These are phyloP conservation scores for Acleris sparsana DNA, from an alignment of 2,888 invertebrate genomes.

Conservation along the genomic window DNA sequence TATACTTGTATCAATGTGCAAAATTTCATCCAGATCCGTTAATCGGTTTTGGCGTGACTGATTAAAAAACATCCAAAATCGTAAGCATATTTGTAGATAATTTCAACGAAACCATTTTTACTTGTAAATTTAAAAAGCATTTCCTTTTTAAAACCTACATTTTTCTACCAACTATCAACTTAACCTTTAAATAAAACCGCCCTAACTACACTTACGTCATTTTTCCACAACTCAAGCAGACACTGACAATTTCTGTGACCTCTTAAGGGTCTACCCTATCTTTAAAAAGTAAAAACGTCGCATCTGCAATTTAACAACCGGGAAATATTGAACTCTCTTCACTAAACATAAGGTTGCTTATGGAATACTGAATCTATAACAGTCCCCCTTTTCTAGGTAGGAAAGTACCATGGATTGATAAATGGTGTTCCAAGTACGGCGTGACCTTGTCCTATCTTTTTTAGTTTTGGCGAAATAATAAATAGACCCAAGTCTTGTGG, in stretches of 20 bases:
- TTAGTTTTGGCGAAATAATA: constrained; percentile 21
- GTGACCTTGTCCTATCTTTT: constrained; percentile 17
- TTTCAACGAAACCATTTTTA: too few relatives aligned
- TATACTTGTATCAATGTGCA: too few relatives aligned
- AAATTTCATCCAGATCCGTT: too few relatives aligned
- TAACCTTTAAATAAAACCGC: not conserved
- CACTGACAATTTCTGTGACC: constrained; percentile 1
- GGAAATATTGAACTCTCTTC: not conserved
- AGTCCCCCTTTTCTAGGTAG: not conserved
- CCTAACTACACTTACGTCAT: not conserved
- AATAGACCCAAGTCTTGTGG: constrained; percentile 4
- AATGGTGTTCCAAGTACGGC: constrained; percentile 1
- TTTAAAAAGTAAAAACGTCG: too few relatives aligned
- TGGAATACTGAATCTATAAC: not conserved
- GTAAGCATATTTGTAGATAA: too few relatives aligned
- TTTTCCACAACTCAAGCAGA: not conserved
- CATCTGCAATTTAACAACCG: too few relatives aligned
- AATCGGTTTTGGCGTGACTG: too few relatives aligned
- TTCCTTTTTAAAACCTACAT: too few relatives aligned
- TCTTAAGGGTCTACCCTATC: too few relatives aligned
- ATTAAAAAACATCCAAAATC: too few relatives aligned
- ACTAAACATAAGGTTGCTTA: not conserved
- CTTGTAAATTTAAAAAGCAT: too few relatives aligned
- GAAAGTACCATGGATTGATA: constrained; percentile 12
- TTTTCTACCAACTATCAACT: not conserved